These are phyloP conservation scores for Euzetes globulus DNA, from an alignment of 2,888 invertebrate genomes.

Conservation along the genomic window DNA sequence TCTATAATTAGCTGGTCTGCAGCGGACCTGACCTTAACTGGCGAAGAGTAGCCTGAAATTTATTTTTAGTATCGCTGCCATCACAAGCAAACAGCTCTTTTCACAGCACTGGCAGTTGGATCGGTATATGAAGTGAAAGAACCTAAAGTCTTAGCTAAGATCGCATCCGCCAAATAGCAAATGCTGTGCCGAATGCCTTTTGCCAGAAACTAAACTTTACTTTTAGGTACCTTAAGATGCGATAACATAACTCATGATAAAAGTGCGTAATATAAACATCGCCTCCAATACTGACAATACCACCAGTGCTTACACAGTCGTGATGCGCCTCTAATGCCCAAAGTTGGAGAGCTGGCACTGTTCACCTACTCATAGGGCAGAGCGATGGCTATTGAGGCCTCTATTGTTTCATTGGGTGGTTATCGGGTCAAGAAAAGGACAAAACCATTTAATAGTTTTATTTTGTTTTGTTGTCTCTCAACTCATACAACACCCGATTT, in stretches of 20 bases:
- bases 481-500: not conserved
- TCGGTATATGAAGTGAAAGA: not conserved
- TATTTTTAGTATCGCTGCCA: slow-evolving; percentile 24
- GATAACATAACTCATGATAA: slow-evolving; percentile 29
- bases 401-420: slow-evolving; percentile 23
- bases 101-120: not conserved
- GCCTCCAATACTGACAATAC: not conserved
- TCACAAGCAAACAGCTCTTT: slow-evolving; percentile 18
- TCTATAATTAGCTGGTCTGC: slow-evolving; percentile 33
- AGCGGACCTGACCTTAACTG: slow-evolving; percentile 33
- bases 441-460: not conserved
- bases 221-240: slow-evolving; percentile 23
- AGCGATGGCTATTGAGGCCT: slow-evolving; percentile 8
- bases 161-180: slow-evolving; percentile 21
- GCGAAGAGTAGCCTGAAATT: slow-evolving; percentile 31
- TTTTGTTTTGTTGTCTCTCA: not conserved
- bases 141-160: slow-evolving; percentile 7
- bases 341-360: not conserved
- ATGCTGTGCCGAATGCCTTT: slow-evolving; percentile 3
- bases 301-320: not conserved
- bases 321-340: slow-evolving; percentile 21
- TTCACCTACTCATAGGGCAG: slow-evolving; percentile 16
- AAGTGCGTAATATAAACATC: slow-evolving; percentile 30
- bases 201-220: slow-evolving; percentile 19
- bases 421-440: slow-evolving; percentile 20